A percentile compares a stretch with the other conserved stretches of the same genome.
These are phyloP conservation scores for Hydropotes inermis DNA, from an alignment of 2,113 vertebrate species.

Conservation along the genomic window DNA sequence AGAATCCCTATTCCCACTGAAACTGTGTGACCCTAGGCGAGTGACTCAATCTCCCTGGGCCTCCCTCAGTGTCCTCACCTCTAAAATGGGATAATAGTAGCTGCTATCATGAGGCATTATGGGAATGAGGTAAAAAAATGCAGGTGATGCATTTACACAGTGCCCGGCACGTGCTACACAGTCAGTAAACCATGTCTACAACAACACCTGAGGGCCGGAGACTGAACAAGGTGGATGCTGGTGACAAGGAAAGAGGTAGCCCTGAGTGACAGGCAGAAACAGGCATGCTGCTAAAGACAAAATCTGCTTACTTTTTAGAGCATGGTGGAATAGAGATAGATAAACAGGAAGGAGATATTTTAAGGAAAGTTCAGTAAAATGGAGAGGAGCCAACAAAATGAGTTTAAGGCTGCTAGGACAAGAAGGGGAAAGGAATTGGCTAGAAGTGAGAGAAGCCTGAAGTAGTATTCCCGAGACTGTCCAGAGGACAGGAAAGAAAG, in stretches of 20 bases:
- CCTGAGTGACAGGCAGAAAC: background rate
- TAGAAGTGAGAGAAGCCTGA: background rate
- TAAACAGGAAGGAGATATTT: conserved; percentile 41
- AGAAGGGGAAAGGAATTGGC: background rate
- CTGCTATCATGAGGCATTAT: background rate
- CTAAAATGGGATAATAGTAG: background rate
- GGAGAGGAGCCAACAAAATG: conserved; percentile 46
- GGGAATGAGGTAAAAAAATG: background rate
- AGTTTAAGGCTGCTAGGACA: conserved; percentile 48
- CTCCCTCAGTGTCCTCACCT: background rate
- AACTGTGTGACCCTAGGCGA: background rate
- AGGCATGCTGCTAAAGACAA: background rate
- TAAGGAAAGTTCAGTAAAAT: conserved; percentile 52
- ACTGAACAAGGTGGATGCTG: background rate
- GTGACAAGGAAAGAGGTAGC: background rate
- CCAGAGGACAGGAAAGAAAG: background rate
- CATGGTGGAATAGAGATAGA: background rate
- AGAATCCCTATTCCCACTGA: background rate
- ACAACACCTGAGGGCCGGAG: background rate
- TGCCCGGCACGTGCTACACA: background rate
- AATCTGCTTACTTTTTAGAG: background rate
- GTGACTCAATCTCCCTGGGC: background rate
- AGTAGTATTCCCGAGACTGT: background rate
- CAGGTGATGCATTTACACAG: background rate
- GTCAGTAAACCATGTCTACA: background rate